Evolutionary conservation across 2,113 vertebrate genomes (phyloP).

Genomic region (Urocynchramus pylzowi): DNA sequence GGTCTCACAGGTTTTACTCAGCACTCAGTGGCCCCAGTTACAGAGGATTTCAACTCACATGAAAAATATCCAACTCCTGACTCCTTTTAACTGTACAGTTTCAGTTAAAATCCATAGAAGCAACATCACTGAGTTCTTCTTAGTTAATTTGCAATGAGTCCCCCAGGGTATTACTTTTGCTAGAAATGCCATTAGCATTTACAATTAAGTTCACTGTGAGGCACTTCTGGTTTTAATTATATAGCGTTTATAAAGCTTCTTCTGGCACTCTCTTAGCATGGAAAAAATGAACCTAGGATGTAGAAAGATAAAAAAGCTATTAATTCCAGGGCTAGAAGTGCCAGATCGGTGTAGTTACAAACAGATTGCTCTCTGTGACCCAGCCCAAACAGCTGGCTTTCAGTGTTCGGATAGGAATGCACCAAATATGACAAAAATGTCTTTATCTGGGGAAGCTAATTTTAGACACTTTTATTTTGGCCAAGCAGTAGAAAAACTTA

Average conservation of each 20-base stretch:
- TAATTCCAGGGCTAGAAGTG: background rate
- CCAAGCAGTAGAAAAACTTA: background rate
- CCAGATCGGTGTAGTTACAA: background rate
- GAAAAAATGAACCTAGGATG: slow-evolving; percentile 38
- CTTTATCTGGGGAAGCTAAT: slow-evolving; percentile 36
- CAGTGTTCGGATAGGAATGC: background rate
- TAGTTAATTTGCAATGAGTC: background rate
- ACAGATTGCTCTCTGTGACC: background rate
- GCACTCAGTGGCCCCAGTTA: background rate
- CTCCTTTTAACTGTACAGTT: background rate
- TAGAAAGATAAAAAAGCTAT: slow-evolving; percentile 36
- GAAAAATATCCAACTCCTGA: background rate
- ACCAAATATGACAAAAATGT: slow-evolving; percentile 52
- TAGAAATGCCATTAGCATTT: slow-evolving; percentile 33
- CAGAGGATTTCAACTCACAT: background rate
- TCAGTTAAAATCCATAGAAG: background rate
- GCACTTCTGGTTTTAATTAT: slow-evolving; percentile 54
- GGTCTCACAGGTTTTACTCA: background rate
- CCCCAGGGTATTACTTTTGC: background rate
- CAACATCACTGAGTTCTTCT: background rate
- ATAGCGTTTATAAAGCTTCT: slow-evolving; percentile 6
- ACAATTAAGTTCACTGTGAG: slow-evolving; percentile 30
- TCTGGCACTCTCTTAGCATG: background rate
- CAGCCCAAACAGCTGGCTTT: slow-evolving; percentile 19
- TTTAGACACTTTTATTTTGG: slow-evolving; percentile 4